Evolutionary conservation across 2,113 vertebrate species (phyloP), one percentile per base, ranked within the genome.

Genomic region (Gnathonemus echidnorhynchus): DNA sequence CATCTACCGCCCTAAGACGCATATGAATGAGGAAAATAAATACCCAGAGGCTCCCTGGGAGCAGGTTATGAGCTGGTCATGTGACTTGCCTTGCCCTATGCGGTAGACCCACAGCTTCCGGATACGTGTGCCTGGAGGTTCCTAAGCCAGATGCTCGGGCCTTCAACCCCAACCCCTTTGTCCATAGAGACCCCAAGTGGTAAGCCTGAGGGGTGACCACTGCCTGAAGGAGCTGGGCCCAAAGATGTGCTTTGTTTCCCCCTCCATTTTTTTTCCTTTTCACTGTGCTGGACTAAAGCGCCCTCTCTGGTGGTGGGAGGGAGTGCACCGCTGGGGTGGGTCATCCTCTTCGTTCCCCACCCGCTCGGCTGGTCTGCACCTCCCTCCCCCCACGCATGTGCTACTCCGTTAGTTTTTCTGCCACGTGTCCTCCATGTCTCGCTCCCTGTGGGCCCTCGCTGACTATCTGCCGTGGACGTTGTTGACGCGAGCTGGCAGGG

Each of bases 381-480:
- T 10, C 74, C 62, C 21, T 21, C 70, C 46, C n/a, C 5, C 48
- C 4, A 50, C 48, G 13, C 5, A 31, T 10, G 85, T n/a, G 85
- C 85, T 86, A 31, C 85, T 86, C 85, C 27, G 5, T 31, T 27
- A 24, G 19, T 87, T 62, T 86, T 89, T 80, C 92, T 88, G 85
- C n/a, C 88, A 62, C 58, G 11, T 48, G 13, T 10, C n/a, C 35
- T 52, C 35, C 27, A 10, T 17, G 45, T 90, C 35, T 46, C 80
- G 88, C 88, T 91, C 15, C 27, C 49, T 52, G 46, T 35, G 17
- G 50, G 84, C 10, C 42, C 1, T 85, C 45, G 19, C 84, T 62
- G 90, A 96, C 96, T 96, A 98, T 96, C 96, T 97, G 91, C 94
- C 96, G 42, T 97, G 96, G 94, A 97, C 92, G 91, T 95, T 97